Percentiles rank a stretch among this genome's conserved stretches.
phyloP scores from a whole-genome alignment of 2,888 invertebrate genomes.

The Dryococelus australis region DNA sequence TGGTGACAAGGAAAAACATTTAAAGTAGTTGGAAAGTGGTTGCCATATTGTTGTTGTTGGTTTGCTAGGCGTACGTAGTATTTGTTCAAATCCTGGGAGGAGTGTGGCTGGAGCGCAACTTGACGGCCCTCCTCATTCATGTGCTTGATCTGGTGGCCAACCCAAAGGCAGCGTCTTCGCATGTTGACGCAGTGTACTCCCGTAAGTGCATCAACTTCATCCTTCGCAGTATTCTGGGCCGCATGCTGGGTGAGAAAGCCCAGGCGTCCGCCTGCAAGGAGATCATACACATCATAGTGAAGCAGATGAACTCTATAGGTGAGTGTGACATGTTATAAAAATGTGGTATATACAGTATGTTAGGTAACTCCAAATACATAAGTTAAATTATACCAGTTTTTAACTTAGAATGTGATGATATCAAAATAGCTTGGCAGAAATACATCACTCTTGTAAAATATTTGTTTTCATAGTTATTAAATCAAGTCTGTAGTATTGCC shows the following conservation, averaged over 20 bases:
- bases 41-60: no score
- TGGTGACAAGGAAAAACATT: no score
- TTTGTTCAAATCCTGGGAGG: constrained; percentile 94
- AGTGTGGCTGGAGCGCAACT: constrained; percentile 92
- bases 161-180: constrained; percentile 94
- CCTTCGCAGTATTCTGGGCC: constrained; percentile 87
- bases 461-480: no score
- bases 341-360: not conserved
- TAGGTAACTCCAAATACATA: no score
- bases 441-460: no score
- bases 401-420: no score
- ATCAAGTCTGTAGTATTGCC: no score
- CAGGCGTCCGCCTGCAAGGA: constrained; percentile 96
- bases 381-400: no score
- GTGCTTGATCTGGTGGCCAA: constrained; percentile 93
- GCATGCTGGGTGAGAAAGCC: constrained; percentile 95
- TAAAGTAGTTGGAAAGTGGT: no score
- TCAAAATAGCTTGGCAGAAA: no score
- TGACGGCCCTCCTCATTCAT: constrained; percentile 85
- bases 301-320: constrained; percentile 92
- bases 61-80: constrained; percentile 86
- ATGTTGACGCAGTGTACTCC: constrained; percentile 97
- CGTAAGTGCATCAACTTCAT: constrained; percentile 96
- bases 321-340: constrained; percentile 18
- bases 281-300: constrained; percentile 87